Percentiles rank a stretch among this genome's conserved stretches.
Conservation (phyloP, 2,797 vertebrate species). For the Sebastes taczanowskii region DNA sequence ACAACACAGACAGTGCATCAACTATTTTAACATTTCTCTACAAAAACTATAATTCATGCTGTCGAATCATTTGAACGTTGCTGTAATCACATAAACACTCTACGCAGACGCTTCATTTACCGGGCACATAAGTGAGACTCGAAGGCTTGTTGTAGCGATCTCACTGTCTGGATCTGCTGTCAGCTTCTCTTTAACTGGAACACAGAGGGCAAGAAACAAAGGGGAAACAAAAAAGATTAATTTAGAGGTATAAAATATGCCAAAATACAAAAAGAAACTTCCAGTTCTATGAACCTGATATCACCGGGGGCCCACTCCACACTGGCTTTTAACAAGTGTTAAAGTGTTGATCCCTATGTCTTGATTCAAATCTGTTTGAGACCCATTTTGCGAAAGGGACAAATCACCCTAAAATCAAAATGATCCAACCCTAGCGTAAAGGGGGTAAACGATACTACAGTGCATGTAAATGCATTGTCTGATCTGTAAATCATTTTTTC, state of each 20-base stretch:
- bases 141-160: constrained; percentile 95
- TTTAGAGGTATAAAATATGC: not conserved
- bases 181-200: constrained; percentile 96
- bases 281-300: not conserved
- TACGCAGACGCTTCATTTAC: constrained; percentile 81
- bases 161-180: constrained; percentile 98
- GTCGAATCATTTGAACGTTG: not conserved
- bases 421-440: not conserved
- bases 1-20: not conserved
- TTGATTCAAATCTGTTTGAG: not conserved
- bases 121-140: constrained; percentile 96
- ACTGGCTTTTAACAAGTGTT: not conserved
- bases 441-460: not conserved
- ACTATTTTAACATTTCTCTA: not conserved
- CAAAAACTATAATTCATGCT: not conserved
- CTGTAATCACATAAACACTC: not conserved
- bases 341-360: not conserved
- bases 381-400: not conserved
- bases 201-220: not conserved
- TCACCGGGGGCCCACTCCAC: too few relatives aligned
- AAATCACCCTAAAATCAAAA: too few relatives aligned
- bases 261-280: not conserved
- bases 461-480: not conserved
- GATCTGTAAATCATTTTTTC: not conserved
- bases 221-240: not conserved